phyloP scores from a whole-genome alignment of 1,140 invertebrate species.

The Pemphigus obesinymphae region DNA sequence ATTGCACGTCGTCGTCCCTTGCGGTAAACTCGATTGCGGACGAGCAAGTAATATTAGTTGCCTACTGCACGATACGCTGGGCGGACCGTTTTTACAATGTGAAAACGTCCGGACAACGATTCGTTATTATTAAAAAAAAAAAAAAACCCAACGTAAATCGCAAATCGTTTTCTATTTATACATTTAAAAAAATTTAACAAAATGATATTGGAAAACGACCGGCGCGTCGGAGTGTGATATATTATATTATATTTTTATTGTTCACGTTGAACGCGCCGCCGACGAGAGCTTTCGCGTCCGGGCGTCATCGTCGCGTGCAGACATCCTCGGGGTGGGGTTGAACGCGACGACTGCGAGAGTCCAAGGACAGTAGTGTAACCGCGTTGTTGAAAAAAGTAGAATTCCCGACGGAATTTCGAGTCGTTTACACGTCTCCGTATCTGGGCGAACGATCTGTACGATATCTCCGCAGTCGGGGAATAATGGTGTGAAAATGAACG shows the following conservation, averaged over 20 bases:
- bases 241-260: not conserved
- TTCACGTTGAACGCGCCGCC: not conserved
- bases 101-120: not conserved
- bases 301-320: not conserved
- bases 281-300: not conserved
- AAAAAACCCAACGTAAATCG: too few species aligned
- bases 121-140: too few species aligned
- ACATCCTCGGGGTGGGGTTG: not conserved
- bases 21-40: not conserved
- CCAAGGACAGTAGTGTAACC: too few species aligned
- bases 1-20: not conserved
- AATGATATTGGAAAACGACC: too few species aligned
- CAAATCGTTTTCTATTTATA: too few species aligned
- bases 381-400: too few species aligned
- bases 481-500: not conserved
- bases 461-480: not conserved
- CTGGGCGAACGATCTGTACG: not conserved
- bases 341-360: too few species aligned
- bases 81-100: not conserved
- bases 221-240: not conserved
- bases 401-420: not conserved
- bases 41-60: constrained; percentile 35
- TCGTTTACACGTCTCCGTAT: not conserved
- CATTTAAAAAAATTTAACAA: too few species aligned
- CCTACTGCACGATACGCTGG: not conserved